These are phyloP conservation scores for Agonopterix heracliana DNA, from an alignment of 2,888 invertebrate species.

Conservation along the genomic window DNA sequence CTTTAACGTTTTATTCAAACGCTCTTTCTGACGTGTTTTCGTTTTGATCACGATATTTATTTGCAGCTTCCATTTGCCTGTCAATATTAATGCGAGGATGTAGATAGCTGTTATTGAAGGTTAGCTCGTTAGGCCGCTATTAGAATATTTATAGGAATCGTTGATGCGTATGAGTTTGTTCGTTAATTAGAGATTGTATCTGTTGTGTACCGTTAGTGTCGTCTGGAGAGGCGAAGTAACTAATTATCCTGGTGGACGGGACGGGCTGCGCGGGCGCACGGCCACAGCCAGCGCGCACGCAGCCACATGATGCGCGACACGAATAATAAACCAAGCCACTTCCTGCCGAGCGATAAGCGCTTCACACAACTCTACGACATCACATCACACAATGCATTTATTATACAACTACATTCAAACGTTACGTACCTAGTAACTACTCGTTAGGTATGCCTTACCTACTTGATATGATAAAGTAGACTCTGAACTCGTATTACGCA, in stretches of 20 bases:
- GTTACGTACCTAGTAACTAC: neutral
- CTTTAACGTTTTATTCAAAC: neutral
- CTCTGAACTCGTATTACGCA: conserved; percentile 28
- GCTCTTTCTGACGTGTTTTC: too few relatives aligned
- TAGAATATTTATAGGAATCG: conserved; percentile 28
- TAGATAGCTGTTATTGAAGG: too few relatives aligned
- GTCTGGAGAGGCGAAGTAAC: conserved; percentile 30
- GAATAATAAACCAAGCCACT: conserved; percentile 74
- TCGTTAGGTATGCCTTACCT: neutral
- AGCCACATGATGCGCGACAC: conserved; percentile 67
- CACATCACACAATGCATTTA: conserved; percentile 38
- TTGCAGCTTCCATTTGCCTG: neutral
- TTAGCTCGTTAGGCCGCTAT: conserved; percentile 20
- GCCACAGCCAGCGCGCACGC: conserved; percentile 36
- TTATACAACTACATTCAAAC: conserved; percentile 10
- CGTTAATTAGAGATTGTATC: conserved; percentile 60
- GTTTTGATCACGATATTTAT: neutral
- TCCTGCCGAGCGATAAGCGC: conserved; percentile 70
- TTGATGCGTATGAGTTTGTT: conserved; percentile 41
- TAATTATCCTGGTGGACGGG: conserved; percentile 52
- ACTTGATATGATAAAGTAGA: conserved; percentile 13
- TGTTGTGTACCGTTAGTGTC: conserved; percentile 51
- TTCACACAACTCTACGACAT: conserved; percentile 41
- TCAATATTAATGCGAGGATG: too few relatives aligned
- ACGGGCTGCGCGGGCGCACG: conserved; percentile 36